These are phyloP conservation scores for Heteromormyrus szaboi DNA, from an alignment of 2,797 vertebrate genomes.

Conservation along the genomic window DNA sequence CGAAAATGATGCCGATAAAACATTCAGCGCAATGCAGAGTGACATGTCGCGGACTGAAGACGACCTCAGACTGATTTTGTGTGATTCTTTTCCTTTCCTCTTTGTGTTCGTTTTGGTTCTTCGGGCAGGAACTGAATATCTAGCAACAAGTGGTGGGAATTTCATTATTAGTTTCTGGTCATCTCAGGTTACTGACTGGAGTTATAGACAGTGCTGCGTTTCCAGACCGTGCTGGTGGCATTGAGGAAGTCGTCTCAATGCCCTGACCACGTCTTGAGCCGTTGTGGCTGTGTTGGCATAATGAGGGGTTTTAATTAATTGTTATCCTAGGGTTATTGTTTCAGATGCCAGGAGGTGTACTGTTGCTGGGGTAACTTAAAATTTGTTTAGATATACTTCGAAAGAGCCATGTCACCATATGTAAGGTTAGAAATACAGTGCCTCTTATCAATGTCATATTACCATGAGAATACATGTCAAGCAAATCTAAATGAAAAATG, in stretches of 20 bases:
- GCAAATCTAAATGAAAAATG: background rate
- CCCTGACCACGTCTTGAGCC: background rate
- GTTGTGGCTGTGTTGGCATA: background rate
- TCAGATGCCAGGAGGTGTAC: background rate
- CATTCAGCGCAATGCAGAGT: background rate
- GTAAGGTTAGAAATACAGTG: background rate
- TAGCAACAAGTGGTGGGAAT: background rate
- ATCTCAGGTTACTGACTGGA: background rate
- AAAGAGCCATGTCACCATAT: background rate
- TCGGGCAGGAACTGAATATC: background rate
- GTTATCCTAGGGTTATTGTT: background rate
- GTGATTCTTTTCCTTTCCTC: background rate
- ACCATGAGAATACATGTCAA: background rate
- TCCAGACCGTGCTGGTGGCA: background rate
- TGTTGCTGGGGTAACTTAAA: background rate
- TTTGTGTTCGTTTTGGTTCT: background rate
- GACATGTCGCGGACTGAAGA: background rate
- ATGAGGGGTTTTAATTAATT: background rate
- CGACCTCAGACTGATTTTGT: background rate
- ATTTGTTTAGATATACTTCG: background rate
- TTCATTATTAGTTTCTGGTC: background rate
- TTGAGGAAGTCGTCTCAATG: background rate
- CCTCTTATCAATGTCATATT: background rate
- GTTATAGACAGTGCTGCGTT: background rate
- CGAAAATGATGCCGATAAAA: background rate